Evolutionary conservation across 2,113 vertebrate genomes (phyloP), one percentile per base, ranked within the genome.

Genomic region (Embiotoca jacksoni): DNA sequence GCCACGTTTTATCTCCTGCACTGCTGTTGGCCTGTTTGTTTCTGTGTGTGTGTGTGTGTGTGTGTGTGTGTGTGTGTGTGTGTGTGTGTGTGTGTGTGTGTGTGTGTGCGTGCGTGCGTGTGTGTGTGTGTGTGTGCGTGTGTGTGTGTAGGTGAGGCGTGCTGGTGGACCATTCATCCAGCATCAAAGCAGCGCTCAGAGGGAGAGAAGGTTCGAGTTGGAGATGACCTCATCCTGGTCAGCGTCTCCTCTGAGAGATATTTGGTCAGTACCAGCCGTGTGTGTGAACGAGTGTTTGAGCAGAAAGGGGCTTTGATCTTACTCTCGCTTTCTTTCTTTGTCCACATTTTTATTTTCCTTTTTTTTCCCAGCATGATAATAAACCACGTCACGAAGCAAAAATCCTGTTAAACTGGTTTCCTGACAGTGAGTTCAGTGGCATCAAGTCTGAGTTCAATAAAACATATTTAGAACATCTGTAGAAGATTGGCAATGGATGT

Each of bases 211-310:
- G 98, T 99, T 0, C 92, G 98, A 16, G 98, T 98, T 23, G 97
- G 98, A 75, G 98, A 99, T 87, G 98, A 99, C 84, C 96, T 99
- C 81, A 99, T 99, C 87, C 93, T 99, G 77, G 98, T 99, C 91
- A 99, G 98, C n/a, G 94, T 99, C 74, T 99, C 98, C 33, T 99
- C 98, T 35, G 98, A 99, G 78, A 94, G 98, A 78, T 99, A 99
- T 73, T 92, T 99, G 97, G 98, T 99, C 85, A 97, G 97, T 94
- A 54, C 9, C 69, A 77, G 67, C 47, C 66, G 56, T 30, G 13
- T 57, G 53, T 50, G 65, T 39, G 69, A 80, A 41, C 23, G 23
- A 23, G 23, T 23, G 54, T 46, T 47, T 53, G 33, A 64, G 30
- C 47, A 63, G 15, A 16, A 2, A 23, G 6, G 4, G 8, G 0